Base-by-base conservation (phyloP, 2,888 invertebrate species). In the Epiperipatus broadwayi region DNA sequence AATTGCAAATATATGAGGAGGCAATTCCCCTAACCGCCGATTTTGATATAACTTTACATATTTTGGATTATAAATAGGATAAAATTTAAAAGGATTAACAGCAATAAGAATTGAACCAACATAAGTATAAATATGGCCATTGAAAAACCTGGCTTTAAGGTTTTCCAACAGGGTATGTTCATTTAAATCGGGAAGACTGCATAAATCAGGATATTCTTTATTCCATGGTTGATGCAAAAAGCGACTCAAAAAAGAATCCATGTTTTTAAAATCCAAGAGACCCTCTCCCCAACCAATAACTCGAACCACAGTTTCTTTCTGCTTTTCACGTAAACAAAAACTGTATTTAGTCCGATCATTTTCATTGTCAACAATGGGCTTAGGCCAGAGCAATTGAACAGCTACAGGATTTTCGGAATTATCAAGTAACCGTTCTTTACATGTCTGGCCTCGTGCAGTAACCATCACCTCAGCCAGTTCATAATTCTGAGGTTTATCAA, bases 51-150 rank as follows among this genome's bases (percentile, higher is more conserved):
- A 64, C 61, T 85, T 81, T 48, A 89, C 89, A 66, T 87, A 89
- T 63, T 89, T 91, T 33, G 91, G 91, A 64, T 91, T 91, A 67
- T 91, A 93, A 49, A 93, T 91, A 16, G 91, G 89, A 61, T 85
- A 85, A 62, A 89, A 89, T 65, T 67, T 66, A 62, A 87, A 87
- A 7, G 66, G 66, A 49, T 91, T 91, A 46, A 91, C 76, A 37
- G 91, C 87, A 53, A 93, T 87, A 42, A 93, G 67, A 56, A 93
- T 91, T 39, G 84, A 84, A 38, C 89, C 89, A 47, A 89, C 87
- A 53, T 89, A 89, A 7, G 91, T 91, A 63, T 91, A 91, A 52
- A 91, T 91, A 60, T 87, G 83, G 34, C 85, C 84, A 49, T 78
- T 35, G 4, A 35, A 25, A 27, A 33, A 29, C 21, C 54, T 38